Evolutionary conservation across 2,888 invertebrate species (phyloP), one percentile per base, ranked within the genome.

Genomic region (Acanthoscelides obtectus): DNA sequence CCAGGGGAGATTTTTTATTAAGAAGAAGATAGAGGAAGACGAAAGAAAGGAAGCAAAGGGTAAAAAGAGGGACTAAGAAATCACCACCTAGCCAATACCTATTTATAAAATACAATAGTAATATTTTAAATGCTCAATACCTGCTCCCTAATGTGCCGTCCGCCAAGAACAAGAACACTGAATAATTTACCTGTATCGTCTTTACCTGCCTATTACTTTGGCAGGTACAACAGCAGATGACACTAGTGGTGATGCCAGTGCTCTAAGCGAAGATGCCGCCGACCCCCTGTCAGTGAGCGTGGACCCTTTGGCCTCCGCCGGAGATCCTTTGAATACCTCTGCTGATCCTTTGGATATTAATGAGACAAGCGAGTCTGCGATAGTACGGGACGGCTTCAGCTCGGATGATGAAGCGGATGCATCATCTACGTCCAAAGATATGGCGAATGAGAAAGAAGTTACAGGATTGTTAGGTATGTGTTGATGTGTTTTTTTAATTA

Each of bases 301-400:
- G 12, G 45, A 45, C 45, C 45, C 45, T 45, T 12, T 45, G 45
- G 45, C 45, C 1, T 20, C 22, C 19, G 19, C 4, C 3, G 77
- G 75, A 12, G 75, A 75, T 65, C 64, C 68, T 17, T 69, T 72
- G 0, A 70, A 72, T 8, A 72, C 69, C 12, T 76, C 76, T 17
- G 72, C 71, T 0, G 79, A 79, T 72, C 79, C 80, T 4, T 72
- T 73, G 67, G 71, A 79, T 65, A 66, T 75, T 27, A 72, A 71
- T 20, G 76, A 75, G 19, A 20, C 71, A 0, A 21, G 45, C 20
- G 71, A 27, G 4, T 68, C 64, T n/a, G 21, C 72, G 6, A 69
- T 70, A 20, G 70, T 21, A 2, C 45, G 68, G 5, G 45, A 45
- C 64, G 45, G 45, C 45, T 45, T 45, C 45, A 72, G 77, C 68